These are phyloP conservation scores for Sitodiplosis mosellana DNA, from an alignment of 1,140 invertebrate genomes.

Conservation along the genomic window DNA sequence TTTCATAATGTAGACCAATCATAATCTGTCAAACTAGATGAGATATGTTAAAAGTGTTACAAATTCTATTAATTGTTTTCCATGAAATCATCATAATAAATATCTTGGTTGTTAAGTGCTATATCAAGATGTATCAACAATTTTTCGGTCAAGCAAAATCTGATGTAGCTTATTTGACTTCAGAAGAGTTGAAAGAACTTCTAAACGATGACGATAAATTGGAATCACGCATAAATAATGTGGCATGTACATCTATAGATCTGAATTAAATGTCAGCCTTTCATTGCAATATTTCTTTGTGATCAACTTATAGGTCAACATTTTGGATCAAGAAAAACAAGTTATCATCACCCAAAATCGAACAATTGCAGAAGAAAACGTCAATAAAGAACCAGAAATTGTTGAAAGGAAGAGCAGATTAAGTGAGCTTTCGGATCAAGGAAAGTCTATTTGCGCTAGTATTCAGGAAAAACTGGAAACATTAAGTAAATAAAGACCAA, in stretches of 20 bases:
- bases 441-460: constrained; percentile 40
- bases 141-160: constrained; percentile 27
- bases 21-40: too few relatives aligned
- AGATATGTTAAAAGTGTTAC: too few relatives aligned
- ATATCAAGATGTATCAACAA: constrained; percentile 19
- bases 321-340: constrained; percentile 64
- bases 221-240: constrained; percentile 52
- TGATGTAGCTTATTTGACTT: constrained; percentile 35
- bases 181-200: constrained; percentile 64
- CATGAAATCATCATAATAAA: too few relatives aligned
- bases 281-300: not conserved
- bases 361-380: constrained; percentile 70
- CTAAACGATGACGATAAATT: constrained; percentile 70
- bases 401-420: constrained; percentile 48
- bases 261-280: not conserved
- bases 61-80: too few relatives aligned
- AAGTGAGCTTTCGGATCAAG: constrained; percentile 45
- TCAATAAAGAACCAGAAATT: constrained; percentile 63
- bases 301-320: constrained; percentile 39
- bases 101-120: too few relatives aligned
- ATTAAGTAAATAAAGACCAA: constrained; percentile 32
- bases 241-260: constrained; percentile 4
- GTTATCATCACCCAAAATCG: constrained; percentile 69
- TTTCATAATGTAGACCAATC: too few relatives aligned
- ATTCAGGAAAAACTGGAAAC: constrained; percentile 48